phyloP scores from a whole-genome alignment of 2,888 invertebrate species.

The Machimus atricapillus region DNA sequence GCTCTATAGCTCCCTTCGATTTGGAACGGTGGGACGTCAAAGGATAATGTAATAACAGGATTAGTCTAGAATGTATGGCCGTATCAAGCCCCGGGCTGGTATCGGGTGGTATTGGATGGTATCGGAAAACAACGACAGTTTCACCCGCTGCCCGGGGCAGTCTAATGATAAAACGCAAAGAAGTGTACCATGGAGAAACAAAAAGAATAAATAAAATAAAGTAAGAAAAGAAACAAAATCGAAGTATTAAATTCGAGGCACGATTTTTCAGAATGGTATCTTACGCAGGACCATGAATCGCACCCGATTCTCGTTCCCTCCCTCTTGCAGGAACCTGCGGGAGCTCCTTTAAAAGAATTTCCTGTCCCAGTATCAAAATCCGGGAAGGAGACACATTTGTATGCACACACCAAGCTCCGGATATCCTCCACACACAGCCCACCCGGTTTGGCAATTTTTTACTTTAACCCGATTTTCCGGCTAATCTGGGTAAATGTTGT shows the following conservation, averaged over 20 bases:
- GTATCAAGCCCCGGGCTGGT: background rate
- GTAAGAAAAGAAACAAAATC: background rate
- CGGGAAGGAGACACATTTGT: background rate
- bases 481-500: conserved; percentile 19
- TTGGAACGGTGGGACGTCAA: background rate
- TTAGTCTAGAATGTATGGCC: conserved; percentile 24
- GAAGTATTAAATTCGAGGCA: conserved; percentile 18
- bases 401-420: background rate
- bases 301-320: background rate
- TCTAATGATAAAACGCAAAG: background rate
- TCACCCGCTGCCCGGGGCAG: background rate
- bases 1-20: background rate
- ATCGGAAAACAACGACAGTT: background rate
- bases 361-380: background rate
- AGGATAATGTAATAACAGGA: conserved; percentile 33
- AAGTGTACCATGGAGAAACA: background rate
- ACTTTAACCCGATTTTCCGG: conserved; percentile 1
- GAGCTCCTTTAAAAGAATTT: background rate
- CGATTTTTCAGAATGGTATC: conserved; percentile 11
- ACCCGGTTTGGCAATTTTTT: background rate
- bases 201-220: background rate
- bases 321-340: background rate
- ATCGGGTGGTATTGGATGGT: background rate
- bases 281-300: background rate
- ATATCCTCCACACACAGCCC: background rate